A percentile compares a stretch with the other conserved stretches of the same genome.
These are phyloP conservation scores for Probosciger aterrimus DNA, from an alignment of 2,113 vertebrate genomes.

Conservation along the genomic window DNA sequence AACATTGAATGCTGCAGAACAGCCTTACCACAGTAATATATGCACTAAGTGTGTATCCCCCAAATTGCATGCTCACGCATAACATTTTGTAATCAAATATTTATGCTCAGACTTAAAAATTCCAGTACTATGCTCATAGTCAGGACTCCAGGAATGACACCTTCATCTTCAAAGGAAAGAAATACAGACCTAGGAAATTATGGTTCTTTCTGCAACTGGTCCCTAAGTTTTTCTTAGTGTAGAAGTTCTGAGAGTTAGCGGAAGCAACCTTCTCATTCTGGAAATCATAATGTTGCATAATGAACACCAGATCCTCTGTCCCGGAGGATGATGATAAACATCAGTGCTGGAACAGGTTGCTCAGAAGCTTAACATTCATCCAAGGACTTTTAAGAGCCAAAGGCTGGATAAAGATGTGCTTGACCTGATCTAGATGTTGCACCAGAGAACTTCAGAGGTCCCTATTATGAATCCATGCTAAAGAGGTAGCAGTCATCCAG, in stretches of 20 bases:
- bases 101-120: neutral
- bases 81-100: neutral
- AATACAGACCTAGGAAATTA: neutral
- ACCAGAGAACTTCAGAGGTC: neutral
- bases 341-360: neutral
- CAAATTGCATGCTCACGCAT: neutral
- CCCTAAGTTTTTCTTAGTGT: neutral
- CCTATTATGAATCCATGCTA: accelerated
- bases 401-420: neutral
- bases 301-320: neutral
- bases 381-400: neutral
- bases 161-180: neutral
- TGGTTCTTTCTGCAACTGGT: neutral
- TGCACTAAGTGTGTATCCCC: neutral
- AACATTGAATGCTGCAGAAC: neutral
- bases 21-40: neutral
- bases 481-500: neutral
- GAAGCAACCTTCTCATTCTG: neutral
- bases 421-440: neutral
- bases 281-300: neutral
- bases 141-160: neutral
- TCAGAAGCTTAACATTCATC: neutral
- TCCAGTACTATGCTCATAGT: neutral
- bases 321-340: neutral
- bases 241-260: neutral